phyloP scores from a whole-genome alignment of 2,113 vertebrate species.

The Crotophaga sulcirostris region DNA sequence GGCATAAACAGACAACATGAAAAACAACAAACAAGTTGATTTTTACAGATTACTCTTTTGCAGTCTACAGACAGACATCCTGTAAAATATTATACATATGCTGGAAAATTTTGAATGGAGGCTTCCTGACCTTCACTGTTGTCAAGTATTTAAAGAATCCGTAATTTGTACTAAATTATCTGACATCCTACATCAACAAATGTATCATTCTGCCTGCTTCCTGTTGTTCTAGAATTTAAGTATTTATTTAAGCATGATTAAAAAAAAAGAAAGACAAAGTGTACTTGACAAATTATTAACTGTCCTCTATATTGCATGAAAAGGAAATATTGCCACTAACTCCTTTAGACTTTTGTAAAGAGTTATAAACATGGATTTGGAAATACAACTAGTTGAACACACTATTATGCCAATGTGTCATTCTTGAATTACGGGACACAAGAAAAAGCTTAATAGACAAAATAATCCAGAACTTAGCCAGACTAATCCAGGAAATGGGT shows the following conservation, averaged over 20 bases:
- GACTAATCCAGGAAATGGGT: constrained; percentile 63
- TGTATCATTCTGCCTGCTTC: constrained; percentile 70
- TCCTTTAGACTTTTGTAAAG: neutral
- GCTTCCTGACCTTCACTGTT: constrained; percentile 75
- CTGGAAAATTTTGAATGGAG: constrained; percentile 77
- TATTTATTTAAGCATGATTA: constrained; percentile 45
- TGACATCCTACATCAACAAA: constrained; percentile 71
- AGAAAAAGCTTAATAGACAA: constrained; percentile 56
- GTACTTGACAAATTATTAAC: constrained; percentile 1
- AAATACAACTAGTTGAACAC: neutral
- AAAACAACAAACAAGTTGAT: constrained; percentile 83
- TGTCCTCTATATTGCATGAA: neutral
- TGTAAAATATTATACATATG: constrained; percentile 77
- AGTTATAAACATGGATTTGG: neutral
- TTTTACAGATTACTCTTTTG: constrained; percentile 74
- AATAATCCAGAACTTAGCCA: constrained; percentile 60
- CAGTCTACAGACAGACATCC: constrained; percentile 75
- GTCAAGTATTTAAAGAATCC: constrained; percentile 71
- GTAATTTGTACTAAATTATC: constrained; percentile 73
- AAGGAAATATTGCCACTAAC: neutral
- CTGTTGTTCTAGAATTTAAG: constrained; percentile 66
- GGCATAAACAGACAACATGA: constrained; percentile 75
- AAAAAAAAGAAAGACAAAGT: neutral
- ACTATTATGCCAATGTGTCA: constrained; percentile 2
- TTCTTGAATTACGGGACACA: constrained; percentile 34